Percentiles rank a stretch among this genome's conserved stretches.
Conservation (phyloP, 2,797 vertebrate species). For the Cynodonichthys magdalenae region DNA sequence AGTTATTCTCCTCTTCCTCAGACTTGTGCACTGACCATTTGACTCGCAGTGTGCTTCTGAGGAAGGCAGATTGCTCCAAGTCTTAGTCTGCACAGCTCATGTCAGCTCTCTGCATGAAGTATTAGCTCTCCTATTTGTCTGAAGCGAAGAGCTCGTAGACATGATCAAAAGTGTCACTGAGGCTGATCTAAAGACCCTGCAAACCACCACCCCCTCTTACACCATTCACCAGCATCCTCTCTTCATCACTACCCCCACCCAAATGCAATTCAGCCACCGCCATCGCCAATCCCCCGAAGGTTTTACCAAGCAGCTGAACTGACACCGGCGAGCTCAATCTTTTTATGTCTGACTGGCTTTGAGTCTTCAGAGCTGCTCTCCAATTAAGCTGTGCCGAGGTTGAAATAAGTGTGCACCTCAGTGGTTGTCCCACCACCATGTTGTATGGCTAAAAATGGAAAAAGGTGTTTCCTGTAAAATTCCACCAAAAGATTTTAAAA, state of each 20-base stretch:
- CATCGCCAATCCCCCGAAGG: conserved; percentile 47
- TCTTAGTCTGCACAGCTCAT: conserved; percentile 26
- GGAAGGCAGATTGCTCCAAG: conserved; percentile 2
- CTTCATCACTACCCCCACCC: conserved; percentile 42
- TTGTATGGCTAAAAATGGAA: conserved; percentile 13
- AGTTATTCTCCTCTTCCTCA: neutral
- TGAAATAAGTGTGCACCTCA: conserved; percentile 23
- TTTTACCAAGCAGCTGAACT: conserved; percentile 41
- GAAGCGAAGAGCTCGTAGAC: conserved; percentile 58
- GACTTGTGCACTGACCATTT: neutral
- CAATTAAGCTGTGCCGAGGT: conserved; percentile 48
- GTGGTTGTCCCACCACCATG: conserved; percentile 10
- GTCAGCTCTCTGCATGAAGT: conserved; percentile 28
- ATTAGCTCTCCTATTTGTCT: conserved; percentile 54
- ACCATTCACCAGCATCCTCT: conserved; percentile 47
- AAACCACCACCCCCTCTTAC: neutral
- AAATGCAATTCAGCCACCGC: conserved; percentile 37
- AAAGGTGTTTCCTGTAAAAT: conserved; percentile 31
- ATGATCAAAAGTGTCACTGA: conserved; percentile 75
- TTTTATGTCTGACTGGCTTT: conserved; percentile 64
- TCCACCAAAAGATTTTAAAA: conserved; percentile 32
- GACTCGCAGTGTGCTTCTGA: conserved; percentile 10
- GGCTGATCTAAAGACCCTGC: conserved; percentile 49
- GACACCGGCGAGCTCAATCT: conserved; percentile 40
- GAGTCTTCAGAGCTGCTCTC: conserved; percentile 34